Evolutionary conservation across 2,113 vertebrate species (phyloP).

Genomic region (Otocyon megalotis): DNA sequence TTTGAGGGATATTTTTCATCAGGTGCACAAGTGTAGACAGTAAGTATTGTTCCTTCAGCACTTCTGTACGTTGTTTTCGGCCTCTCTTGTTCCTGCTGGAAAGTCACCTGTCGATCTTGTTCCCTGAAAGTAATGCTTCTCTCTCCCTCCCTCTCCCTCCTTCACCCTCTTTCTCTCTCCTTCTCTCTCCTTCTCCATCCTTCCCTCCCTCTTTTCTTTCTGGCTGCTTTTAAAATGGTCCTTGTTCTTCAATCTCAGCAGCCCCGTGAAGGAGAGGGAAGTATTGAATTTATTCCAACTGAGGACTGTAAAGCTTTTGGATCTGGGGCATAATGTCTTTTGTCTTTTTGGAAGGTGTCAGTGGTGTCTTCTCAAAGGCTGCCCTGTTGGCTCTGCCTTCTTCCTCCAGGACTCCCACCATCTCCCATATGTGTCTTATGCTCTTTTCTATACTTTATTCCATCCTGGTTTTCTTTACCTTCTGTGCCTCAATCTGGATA

Average conservation of each 20-base stretch:
- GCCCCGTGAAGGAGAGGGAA: background rate
- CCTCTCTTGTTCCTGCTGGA: background rate
- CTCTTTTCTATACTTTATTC: background rate
- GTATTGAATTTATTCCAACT: background rate
- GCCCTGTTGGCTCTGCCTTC: fast-evolving
- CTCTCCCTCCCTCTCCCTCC: too few species aligned
- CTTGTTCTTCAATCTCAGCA: background rate
- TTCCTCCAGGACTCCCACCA: background rate
- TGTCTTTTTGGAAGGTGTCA: background rate
- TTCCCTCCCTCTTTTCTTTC: background rate
- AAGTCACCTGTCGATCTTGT: background rate
- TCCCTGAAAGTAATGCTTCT: background rate
- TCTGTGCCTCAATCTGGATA: background rate
- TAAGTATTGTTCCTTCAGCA: fast-evolving
- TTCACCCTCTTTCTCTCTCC: too few species aligned
- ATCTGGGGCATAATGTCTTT: background rate
- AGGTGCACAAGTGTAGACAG: too few species aligned
- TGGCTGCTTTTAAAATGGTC: background rate
- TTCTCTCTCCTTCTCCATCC: too few species aligned
- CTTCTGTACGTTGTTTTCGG: fast-evolving
- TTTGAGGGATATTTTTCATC: too few species aligned
- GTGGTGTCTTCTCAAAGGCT: background rate
- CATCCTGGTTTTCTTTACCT: background rate
- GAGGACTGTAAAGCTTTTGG: background rate
- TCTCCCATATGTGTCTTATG: fast-evolving